These are phyloP conservation scores for Microcebus ravelobensis DNA, from an alignment of 2,113 vertebrate species.

Conservation along the genomic window DNA sequence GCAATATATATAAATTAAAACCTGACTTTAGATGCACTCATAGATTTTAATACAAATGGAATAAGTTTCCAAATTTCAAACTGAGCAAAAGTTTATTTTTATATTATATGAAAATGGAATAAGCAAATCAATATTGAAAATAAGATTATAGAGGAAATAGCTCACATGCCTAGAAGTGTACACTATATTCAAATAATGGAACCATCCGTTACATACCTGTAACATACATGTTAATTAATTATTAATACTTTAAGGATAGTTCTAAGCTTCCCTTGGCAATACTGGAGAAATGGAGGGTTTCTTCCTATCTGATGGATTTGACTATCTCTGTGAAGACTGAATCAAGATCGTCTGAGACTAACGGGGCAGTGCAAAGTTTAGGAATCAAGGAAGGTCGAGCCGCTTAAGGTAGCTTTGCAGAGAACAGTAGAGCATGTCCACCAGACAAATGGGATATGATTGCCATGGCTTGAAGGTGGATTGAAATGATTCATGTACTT, in stretches of 20 bases:
- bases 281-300: not conserved
- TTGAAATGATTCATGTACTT: not conserved
- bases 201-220: not conserved
- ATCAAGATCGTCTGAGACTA: not conserved
- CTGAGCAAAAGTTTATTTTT: conserved; percentile 47
- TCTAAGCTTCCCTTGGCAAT: not conserved
- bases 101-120: not conserved
- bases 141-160: not conserved
- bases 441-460: not conserved
- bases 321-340: not conserved
- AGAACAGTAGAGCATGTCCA: not conserved
- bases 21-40: conserved; percentile 36
- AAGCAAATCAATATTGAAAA: conserved; percentile 28
- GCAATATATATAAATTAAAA: conserved; percentile 57
- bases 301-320: not conserved
- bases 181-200: not conserved
- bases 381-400: not conserved
- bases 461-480: not conserved
- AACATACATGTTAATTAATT: not conserved
- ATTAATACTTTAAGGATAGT: not conserved
- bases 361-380: not conserved
- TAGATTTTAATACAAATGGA: conserved; percentile 34
- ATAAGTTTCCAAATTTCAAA: conserved; percentile 53
- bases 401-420: not conserved
- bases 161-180: not conserved